Percentiles rank a stretch among this genome's conserved stretches.
These are phyloP conservation scores for Dicranocentrus wangi DNA, from an alignment of 2,888 invertebrate genomes.

Conservation along the genomic window DNA sequence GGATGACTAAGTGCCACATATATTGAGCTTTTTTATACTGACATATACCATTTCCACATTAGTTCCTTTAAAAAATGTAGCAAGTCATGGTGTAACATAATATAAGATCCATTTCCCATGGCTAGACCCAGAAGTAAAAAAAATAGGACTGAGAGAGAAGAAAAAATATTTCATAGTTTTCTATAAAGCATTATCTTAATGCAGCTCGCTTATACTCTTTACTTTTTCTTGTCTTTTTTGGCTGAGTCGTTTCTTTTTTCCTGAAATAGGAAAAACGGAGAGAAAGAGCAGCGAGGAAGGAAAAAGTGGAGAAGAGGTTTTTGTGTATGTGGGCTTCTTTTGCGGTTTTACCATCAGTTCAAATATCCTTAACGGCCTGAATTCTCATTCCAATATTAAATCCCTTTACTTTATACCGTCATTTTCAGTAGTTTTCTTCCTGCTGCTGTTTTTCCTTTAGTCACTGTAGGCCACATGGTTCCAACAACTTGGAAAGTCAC, in stretches of 20 bases:
- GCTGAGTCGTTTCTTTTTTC: slow-evolving; percentile 48
- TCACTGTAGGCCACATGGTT: slow-evolving; percentile 62
- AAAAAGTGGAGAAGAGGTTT: slow-evolving; percentile 30
- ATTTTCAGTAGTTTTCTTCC: slow-evolving; percentile 55
- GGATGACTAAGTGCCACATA: background rate
- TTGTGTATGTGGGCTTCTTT: slow-evolving; percentile 52
- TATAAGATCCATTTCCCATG: background rate
- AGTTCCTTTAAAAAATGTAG: slow-evolving; percentile 2
- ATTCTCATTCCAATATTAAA: slow-evolving; percentile 69
- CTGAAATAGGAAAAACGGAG: slow-evolving; percentile 4
- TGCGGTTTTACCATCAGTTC: slow-evolving; percentile 68
- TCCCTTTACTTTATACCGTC: slow-evolving; percentile 59
- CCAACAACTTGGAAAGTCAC: slow-evolving; percentile 45
- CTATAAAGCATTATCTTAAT: slow-evolving; percentile 35
- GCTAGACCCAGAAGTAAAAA: background rate
- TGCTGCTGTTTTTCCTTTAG: slow-evolving; percentile 5
- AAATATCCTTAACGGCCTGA: slow-evolving; percentile 67
- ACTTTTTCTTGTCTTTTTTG: slow-evolving; percentile 32
- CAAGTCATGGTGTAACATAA: background rate
- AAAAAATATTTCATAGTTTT: slow-evolving; percentile 34
- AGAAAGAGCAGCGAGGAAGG: slow-evolving; percentile 24
- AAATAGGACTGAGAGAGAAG: background rate
- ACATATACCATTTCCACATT: slow-evolving; percentile 9
- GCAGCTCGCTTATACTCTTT: slow-evolving; percentile 15
- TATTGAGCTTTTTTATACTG: no score